phyloP scores from a whole-genome alignment of 2,797 vertebrate genomes.

The Sebastiscus albofasciatus region DNA sequence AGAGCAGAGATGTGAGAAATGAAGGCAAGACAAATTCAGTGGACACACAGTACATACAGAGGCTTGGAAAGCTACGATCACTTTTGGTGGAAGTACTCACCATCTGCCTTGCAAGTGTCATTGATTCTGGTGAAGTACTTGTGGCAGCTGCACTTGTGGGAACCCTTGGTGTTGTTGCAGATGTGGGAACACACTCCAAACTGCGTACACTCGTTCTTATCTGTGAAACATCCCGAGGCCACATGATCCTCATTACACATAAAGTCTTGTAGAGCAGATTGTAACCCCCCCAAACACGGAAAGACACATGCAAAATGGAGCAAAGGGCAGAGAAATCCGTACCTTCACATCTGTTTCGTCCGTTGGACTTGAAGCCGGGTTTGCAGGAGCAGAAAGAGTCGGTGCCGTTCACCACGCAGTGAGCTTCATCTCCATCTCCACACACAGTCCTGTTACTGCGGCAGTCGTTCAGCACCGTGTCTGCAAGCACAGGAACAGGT shows the following conservation, averaged over 20 bases:
- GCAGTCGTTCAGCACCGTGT: slow-evolving; percentile 88
- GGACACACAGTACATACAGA: background rate
- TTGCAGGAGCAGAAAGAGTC: slow-evolving; percentile 92
- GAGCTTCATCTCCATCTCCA: slow-evolving; percentile 90
- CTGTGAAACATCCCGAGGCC: slow-evolving; percentile 70
- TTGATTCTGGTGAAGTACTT: slow-evolving; percentile 92
- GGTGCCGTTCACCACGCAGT: slow-evolving; percentile 85
- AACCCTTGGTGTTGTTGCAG: slow-evolving; percentile 97
- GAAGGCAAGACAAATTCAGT: background rate
- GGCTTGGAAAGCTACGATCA: background rate
- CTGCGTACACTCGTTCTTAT: slow-evolving; percentile 91
- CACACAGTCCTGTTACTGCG: slow-evolving; percentile 87
- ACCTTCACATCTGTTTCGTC: slow-evolving; percentile 91
- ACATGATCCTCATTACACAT: background rate
- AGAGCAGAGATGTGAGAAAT: background rate
- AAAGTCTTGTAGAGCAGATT: background rate
- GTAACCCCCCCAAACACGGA: background rate
- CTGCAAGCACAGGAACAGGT: slow-evolving; percentile 58
- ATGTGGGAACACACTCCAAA: slow-evolving; percentile 94
- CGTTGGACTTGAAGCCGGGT: slow-evolving; percentile 88
- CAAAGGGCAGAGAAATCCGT: background rate
- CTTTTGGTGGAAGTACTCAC: slow-evolving; percentile 67
- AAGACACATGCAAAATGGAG: background rate
- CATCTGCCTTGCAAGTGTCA: slow-evolving; percentile 93
- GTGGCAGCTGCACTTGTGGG: slow-evolving; percentile 91